A percentile compares a stretch with the other conserved stretches of the same genome.
Evolutionary conservation across 2,113 vertebrate species (phyloP).

Genomic region (Gavia stellata): DNA sequence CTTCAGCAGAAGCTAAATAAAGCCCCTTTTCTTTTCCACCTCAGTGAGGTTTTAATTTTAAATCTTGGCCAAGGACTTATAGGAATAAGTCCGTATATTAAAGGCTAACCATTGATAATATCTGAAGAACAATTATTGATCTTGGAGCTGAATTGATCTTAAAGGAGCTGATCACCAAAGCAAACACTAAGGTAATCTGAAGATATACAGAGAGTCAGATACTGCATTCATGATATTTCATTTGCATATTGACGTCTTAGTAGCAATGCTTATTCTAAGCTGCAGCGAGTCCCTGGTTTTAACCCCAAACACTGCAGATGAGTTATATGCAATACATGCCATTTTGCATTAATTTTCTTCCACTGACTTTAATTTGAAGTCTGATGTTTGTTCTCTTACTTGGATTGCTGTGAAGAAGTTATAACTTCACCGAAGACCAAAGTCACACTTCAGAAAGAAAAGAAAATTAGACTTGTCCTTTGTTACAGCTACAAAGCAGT

Average conservation of each 20-base stretch:
- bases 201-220: not conserved
- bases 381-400: not conserved
- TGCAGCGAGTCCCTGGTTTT: not conserved
- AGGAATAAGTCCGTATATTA: not conserved
- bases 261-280: not conserved
- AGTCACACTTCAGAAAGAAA: not conserved
- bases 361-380: not conserved
- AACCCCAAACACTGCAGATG: not conserved
- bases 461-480: not conserved
- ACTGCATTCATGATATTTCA: not conserved
- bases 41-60: not conserved
- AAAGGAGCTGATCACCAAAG: not conserved
- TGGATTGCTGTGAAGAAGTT: not conserved
- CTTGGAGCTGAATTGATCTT: not conserved
- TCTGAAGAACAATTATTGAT: not conserved
- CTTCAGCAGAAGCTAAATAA: not conserved
- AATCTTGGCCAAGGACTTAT: not conserved
- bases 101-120: not conserved
- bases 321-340: not conserved
- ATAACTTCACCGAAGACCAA: not conserved
- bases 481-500: not conserved
- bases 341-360: not conserved
- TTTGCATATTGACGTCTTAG: not conserved
- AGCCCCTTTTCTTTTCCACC: not conserved
- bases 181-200: not conserved